Evolutionary conservation across 2,113 vertebrate genomes (phyloP).

Genomic region (Xiphophorus couchianus): DNA sequence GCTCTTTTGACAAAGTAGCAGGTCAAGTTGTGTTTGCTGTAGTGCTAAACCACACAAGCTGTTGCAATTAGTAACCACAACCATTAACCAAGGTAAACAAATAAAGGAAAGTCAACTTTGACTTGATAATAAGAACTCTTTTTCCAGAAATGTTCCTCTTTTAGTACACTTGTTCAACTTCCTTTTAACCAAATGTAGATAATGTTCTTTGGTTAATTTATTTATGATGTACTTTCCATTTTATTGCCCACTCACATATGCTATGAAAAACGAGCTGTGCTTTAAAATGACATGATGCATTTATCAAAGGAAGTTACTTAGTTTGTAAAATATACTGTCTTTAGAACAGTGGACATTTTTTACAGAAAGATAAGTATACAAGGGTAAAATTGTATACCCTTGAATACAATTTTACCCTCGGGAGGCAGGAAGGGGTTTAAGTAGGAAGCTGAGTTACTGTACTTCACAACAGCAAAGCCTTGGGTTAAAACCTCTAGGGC

Average conservation of each 20-base stretch:
- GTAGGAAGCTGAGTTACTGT: background rate
- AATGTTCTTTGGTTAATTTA: constrained; percentile 5
- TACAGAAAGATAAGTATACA: background rate
- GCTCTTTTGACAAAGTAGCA: constrained; percentile 5
- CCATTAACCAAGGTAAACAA: background rate
- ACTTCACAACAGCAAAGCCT: no score
- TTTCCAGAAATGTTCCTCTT: constrained; percentile 1
- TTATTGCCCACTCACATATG: constrained; percentile 15
- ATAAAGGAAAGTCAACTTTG: background rate
- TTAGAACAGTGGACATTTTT: constrained; percentile 23
- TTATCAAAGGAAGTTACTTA: constrained; percentile 50
- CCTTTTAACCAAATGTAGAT: constrained; percentile 1
- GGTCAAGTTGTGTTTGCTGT: constrained; percentile 6
- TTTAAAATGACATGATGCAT: constrained; percentile 30
- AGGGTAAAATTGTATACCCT: background rate
- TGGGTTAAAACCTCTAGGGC: constrained; percentile 2
- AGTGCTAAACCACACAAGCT: constrained; percentile 6
- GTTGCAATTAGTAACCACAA: background rate
- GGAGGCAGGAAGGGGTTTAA: background rate
- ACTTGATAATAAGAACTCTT: background rate
- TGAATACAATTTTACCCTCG: no score
- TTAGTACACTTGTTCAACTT: constrained; percentile 8
- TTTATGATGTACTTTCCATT: constrained; percentile 22
- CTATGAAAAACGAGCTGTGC: constrained; percentile 22
- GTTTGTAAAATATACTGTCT: constrained; percentile 40